Evolutionary conservation across 2,888 invertebrate species (phyloP), one percentile per base, ranked within the genome.

Genomic region (Lycia hirtaria): DNA sequence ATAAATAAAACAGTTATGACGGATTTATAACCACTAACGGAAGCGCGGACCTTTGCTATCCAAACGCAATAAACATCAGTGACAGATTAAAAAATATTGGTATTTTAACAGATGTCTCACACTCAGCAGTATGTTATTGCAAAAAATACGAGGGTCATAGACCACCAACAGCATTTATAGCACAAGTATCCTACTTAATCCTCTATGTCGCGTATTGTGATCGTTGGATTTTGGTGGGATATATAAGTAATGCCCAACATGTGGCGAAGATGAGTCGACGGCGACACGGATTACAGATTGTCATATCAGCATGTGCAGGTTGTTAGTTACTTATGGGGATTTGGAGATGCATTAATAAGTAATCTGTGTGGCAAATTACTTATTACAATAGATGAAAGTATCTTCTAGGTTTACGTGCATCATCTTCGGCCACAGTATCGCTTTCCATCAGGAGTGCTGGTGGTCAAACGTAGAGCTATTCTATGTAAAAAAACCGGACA

Each of bases 131-230:
- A 82, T 86, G 87, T 81, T 80, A 60, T 64, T 56, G 72, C 78
- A 81, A 86, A 85, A 88, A 84, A 69, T 67, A 76, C 5, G 45
- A 73, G 81, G 83, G 80, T 75, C 76, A 69, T 69, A 73, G 91
- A 90, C 92, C 92, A 92, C 92, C 90, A 81, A 75, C 77, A 73
- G 75, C 68, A 81, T 75, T 83, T 80, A 85, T 53, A 82, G 80
- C 81, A 75, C 71, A 69, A 58, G 76, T 82, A 88, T 88, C 88
- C 85, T 73, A 71, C 65, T 76, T 89, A 88, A 91, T 89, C 89
- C 88, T 60, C 56, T 48, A 69, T 78, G 81, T 82, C 80, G 81
- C 83, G 84, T 89, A 87, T 91, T 91, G 84, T 90, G 91, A 91
- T 89, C 81, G 83, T 78, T 73, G 85, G 87, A 82, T 85, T 88